Evolutionary conservation across 2,888 invertebrate genomes (phyloP).

Genomic region (Fabriciana adippe): DNA sequence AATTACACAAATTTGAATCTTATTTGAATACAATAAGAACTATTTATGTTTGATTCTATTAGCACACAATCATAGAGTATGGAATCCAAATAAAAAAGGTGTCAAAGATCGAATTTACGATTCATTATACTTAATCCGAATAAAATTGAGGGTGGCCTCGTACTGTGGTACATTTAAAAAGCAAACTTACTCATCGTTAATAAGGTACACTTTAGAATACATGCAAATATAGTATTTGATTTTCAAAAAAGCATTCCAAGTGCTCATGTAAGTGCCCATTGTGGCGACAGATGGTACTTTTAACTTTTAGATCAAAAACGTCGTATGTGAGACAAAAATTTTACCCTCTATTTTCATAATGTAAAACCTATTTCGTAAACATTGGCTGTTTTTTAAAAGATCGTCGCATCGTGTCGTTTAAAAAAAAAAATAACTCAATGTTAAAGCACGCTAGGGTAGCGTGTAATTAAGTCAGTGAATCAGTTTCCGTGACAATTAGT

Average conservation of each 20-base stretch:
- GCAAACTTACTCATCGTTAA: slow-evolving; percentile 32
- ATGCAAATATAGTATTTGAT: slow-evolving; percentile 22
- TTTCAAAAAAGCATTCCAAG: slow-evolving; percentile 70
- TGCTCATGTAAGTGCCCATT: slow-evolving; percentile 77
- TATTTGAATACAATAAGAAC: slow-evolving; percentile 39
- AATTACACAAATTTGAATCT: slow-evolving; percentile 39
- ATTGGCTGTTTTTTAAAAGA: slow-evolving; percentile 40
- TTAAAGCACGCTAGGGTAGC: slow-evolving; percentile 46
- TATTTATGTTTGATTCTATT: slow-evolving; percentile 13
- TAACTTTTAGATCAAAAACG: slow-evolving; percentile 55
- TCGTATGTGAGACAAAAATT: slow-evolving; percentile 44
- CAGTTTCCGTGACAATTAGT: slow-evolving; percentile 55
- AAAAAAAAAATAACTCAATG: slow-evolving; percentile 48
- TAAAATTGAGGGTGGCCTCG: slow-evolving; percentile 63
- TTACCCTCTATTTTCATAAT: not conserved
- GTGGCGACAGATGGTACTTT: slow-evolving; percentile 77
- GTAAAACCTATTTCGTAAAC: slow-evolving; percentile 39
- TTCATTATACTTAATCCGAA: slow-evolving; percentile 81
- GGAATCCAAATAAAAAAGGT: slow-evolving; percentile 80
- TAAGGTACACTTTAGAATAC: slow-evolving; percentile 32
- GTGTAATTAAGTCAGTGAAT: slow-evolving; percentile 56
- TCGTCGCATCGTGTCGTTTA: no score
- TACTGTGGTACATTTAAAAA: slow-evolving; percentile 32
- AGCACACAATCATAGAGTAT: slow-evolving; percentile 64
- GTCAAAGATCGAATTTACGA: slow-evolving; percentile 83